Conservation (phyloP, 2,888 invertebrate genomes). For the Acronicta alni region DNA sequence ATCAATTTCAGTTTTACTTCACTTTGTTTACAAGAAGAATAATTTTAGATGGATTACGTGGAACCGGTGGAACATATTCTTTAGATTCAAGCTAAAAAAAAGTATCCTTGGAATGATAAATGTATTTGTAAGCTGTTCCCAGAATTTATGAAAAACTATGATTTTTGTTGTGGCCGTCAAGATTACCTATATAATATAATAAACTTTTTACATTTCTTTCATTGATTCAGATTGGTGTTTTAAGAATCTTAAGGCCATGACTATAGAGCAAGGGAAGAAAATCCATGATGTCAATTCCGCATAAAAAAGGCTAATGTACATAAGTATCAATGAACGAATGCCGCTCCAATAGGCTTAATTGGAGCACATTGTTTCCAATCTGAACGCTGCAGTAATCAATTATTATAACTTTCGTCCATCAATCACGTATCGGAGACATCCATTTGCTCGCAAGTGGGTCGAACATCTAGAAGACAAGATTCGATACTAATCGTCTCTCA, state of each 20-base stretch:
- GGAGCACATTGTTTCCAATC: constrained; percentile 7
- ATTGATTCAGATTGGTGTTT: background rate
- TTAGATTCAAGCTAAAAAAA: background rate
- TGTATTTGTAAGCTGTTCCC: too few species aligned
- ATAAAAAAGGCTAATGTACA: too few species aligned
- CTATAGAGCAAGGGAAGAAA: too few species aligned
- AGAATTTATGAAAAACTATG: too few species aligned
- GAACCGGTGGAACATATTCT: background rate
- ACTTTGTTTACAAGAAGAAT: background rate
- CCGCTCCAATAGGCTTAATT: constrained; percentile 10
- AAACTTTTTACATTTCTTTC: background rate
- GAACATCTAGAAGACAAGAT: constrained; percentile 50
- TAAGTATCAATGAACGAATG: background rate
- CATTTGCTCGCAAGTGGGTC: constrained; percentile 60
- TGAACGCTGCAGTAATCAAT: constrained; percentile 34
- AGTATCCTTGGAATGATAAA: too few species aligned
- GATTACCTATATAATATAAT: too few species aligned
- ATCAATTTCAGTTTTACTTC: constrained; percentile 17
- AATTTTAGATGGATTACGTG: constrained; percentile 9
- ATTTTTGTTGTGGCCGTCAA: too few species aligned
- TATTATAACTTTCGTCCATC: constrained; percentile 54
- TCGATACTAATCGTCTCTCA: constrained; percentile 67
- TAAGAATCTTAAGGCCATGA: too few species aligned
- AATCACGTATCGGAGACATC: constrained; percentile 54
- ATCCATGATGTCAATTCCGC: too few species aligned